Conservation (phyloP, 2,797 vertebrate species). For the Chelon auratus region DNA sequence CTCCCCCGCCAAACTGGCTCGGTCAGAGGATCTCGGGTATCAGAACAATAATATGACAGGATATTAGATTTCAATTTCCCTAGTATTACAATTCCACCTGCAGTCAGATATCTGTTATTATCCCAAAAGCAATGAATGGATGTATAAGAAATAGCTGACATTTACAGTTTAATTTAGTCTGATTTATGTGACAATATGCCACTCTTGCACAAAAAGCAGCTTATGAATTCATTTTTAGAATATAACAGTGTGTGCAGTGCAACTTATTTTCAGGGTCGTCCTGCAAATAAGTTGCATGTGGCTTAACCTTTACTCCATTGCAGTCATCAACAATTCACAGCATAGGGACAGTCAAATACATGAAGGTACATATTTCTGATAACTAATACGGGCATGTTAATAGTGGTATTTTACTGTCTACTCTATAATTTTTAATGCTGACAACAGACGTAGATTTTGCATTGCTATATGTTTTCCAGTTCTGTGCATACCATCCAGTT, state of each 20-base stretch:
- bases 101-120: not conserved
- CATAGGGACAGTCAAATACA: too few relatives aligned
- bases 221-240: not conserved
- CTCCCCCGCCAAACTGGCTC: constrained; percentile 10
- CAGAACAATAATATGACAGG: not conserved
- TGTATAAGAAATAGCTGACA: too few relatives aligned
- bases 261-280: too few relatives aligned
- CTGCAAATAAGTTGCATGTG: not conserved
- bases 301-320: not conserved
- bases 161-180: not conserved
- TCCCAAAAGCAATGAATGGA: not conserved
- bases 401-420: too few relatives aligned
- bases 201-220: not conserved
- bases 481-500: too few relatives aligned
- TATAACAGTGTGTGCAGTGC: not conserved
- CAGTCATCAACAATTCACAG: constrained; percentile 2
- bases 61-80: not conserved
- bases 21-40: constrained; percentile 3
- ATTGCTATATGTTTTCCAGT: too few relatives aligned
- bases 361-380: too few relatives aligned
- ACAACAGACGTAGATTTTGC: too few relatives aligned
- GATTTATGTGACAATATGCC: not conserved
- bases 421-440: too few relatives aligned
- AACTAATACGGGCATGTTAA: too few relatives aligned
- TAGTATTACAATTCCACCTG: not conserved